phyloP scores from a whole-genome alignment of 2,113 vertebrate genomes.

The Megaceryle torquata region DNA sequence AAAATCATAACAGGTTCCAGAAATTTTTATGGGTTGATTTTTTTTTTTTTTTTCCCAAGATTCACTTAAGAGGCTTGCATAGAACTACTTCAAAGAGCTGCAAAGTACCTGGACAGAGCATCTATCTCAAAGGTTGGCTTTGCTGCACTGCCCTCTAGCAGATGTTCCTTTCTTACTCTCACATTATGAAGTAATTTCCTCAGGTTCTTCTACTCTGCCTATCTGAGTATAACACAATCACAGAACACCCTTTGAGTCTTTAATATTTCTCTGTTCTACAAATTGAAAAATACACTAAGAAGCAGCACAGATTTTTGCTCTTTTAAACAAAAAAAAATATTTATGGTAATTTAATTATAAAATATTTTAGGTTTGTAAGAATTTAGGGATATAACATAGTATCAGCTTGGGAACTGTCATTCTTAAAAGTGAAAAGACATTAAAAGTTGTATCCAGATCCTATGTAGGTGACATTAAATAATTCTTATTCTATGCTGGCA shows the following conservation, averaged over 20 bases:
- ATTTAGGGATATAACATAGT: neutral
- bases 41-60: neutral
- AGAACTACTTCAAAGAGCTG: neutral
- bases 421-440: neutral
- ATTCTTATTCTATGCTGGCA: neutral
- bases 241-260: neutral
- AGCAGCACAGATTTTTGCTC: neutral
- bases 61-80: neutral
- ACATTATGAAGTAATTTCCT: neutral
- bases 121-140: neutral
- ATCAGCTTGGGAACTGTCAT: neutral
- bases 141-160: neutral
- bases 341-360: neutral
- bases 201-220: neutral
- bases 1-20: neutral
- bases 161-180: neutral
- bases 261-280: neutral
- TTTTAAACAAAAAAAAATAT: neutral
- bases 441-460: neutral
- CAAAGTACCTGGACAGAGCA: neutral
- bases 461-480: fast-evolving
- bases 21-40: neutral
- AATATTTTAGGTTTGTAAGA: neutral
- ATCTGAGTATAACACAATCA: neutral
- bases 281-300: neutral